Conservation (phyloP, 2,113 vertebrate genomes). For the Corydoras maculifer region DNA sequence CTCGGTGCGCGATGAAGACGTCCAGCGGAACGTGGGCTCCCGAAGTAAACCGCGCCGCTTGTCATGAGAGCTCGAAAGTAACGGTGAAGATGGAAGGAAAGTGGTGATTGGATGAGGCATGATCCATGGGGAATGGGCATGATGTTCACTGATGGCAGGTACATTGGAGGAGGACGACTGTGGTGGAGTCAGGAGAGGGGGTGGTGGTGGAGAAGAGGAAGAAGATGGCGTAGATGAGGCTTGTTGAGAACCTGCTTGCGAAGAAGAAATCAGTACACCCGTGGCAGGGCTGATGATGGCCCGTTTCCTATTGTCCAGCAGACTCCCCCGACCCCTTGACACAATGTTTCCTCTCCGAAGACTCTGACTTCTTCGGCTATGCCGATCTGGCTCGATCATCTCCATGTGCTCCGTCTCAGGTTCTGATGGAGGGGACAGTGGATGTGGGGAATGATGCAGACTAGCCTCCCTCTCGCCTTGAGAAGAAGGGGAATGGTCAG, state of each 20-base stretch:
- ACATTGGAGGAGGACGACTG: conserved; percentile 69
- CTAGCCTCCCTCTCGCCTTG: conserved; percentile 59
- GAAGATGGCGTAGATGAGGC: conserved; percentile 76
- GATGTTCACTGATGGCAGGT: conserved; percentile 62
- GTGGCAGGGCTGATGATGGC: conserved; percentile 69
- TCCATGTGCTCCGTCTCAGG: conserved; percentile 58
- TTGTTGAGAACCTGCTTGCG: conserved; percentile 68
- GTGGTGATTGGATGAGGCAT: conserved; percentile 83
- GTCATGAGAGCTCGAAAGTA: conserved; percentile 75
- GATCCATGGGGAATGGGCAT: conserved; percentile 86
- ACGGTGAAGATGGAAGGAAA: conserved; percentile 72
- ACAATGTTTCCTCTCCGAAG: conserved; percentile 52
- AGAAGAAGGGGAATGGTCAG: conserved; percentile 65
- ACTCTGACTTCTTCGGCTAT: conserved; percentile 73
- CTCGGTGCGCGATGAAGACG: conserved; percentile 80
- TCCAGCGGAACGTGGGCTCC: conserved; percentile 94
- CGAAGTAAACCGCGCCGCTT: conserved; percentile 90
- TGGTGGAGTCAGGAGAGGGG: conserved; percentile 78
- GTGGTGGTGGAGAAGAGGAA: conserved; percentile 86
- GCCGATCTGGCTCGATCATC: conserved; percentile 59
- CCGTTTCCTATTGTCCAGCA: conserved; percentile 69
- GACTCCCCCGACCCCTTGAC: conserved; percentile 64
- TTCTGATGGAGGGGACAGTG: conserved; percentile 75
- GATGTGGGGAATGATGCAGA: conserved; percentile 66
- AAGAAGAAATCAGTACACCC: conserved; percentile 72